Percentiles rank a stretch among this genome's conserved stretches.
Evolutionary conservation across 1,140 invertebrate species (phyloP).

Genomic region (Temnothorax nylanderi): DNA sequence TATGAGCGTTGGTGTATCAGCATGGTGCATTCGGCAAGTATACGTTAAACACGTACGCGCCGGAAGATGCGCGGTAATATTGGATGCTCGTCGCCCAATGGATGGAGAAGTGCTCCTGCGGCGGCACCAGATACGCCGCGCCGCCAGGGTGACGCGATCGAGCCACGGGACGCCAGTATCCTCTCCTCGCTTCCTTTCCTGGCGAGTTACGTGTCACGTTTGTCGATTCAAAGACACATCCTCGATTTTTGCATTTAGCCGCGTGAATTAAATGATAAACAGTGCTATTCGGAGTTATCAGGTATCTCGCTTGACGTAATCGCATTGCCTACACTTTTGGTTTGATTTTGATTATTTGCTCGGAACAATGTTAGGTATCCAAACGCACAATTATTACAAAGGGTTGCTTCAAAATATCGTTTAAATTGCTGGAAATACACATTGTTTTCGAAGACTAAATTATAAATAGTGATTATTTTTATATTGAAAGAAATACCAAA

Average conservation of each 20-base stretch:
- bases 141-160: conserved; percentile 48
- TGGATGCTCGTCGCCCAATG: background rate
- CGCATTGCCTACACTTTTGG: background rate
- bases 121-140: conserved; percentile 45
- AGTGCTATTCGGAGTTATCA: background rate
- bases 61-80: conserved; percentile 28
- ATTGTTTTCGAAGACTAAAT: background rate
- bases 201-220: conserved; percentile 1
- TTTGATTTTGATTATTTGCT: background rate
- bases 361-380: background rate
- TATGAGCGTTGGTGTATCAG: conserved; percentile 70
- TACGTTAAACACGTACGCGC: conserved; percentile 55
- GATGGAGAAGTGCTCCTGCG: background rate
- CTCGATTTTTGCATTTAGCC: conserved; percentile 2
- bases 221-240: conserved; percentile 43
- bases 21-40: conserved; percentile 69
- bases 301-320: background rate
- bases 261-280: conserved; percentile 23
- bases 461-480: conserved; percentile 17
- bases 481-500: background rate
- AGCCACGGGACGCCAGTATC: background rate
- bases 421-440: background rate
- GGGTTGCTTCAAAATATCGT: background rate
- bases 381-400: background rate
- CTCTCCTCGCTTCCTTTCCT: conserved; percentile 6